Percentiles rank a stretch among this genome's conserved stretches.
Evolutionary conservation across 2,113 vertebrate genomes (phyloP).

Genomic region (Uropsilus gracilis): DNA sequence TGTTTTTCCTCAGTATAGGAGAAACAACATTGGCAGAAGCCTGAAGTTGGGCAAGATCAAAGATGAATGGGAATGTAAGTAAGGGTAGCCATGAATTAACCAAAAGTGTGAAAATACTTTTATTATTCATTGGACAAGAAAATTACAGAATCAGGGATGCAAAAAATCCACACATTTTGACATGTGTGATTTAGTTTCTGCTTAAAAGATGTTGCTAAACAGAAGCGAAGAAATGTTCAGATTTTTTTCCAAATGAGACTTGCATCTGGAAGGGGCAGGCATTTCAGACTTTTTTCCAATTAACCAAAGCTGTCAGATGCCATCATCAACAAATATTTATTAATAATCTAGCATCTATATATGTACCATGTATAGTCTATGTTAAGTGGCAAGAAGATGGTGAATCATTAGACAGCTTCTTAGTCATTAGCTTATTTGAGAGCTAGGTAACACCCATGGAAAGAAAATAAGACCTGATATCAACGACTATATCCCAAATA

Average conservation of each 20-base stretch:
- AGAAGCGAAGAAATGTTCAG: neutral
- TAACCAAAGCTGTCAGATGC: neutral
- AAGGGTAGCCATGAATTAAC: neutral
- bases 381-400: neutral
- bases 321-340: neutral
- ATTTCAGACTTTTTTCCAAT: neutral
- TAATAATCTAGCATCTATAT: neutral
- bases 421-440: neutral
- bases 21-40: neutral
- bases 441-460: neutral
- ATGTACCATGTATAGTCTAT: neutral
- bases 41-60: neutral
- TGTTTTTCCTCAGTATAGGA: neutral
- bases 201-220: constrained; percentile 27
- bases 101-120: neutral
- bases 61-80: neutral
- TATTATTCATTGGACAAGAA: constrained; percentile 35
- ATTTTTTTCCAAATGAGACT: neutral
- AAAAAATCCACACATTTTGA: constrained; percentile 32
- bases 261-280: neutral
- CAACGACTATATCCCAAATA: neutral
- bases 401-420: neutral
- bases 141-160: constrained; percentile 18
- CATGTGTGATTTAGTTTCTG: neutral
- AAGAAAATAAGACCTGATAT: neutral